A percentile compares a stretch with the other conserved stretches of the same genome.
Conservation (phyloP, 2,888 invertebrate species). For the Laspeyria flexula region DNA sequence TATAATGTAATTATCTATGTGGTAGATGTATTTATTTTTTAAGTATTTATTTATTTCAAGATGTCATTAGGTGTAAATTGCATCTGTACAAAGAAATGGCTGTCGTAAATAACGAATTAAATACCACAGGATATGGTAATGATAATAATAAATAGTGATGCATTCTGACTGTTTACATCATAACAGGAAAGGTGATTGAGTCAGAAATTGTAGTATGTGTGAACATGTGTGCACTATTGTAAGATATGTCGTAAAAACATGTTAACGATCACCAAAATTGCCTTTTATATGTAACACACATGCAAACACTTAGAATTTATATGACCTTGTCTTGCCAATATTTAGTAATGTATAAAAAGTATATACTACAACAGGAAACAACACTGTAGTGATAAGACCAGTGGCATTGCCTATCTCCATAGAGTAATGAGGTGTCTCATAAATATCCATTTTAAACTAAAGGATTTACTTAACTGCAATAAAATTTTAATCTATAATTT, state of each 20-base stretch:
- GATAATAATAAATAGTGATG: constrained; percentile 29
- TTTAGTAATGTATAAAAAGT: constrained; percentile 25
- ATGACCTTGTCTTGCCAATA: constrained; percentile 59
- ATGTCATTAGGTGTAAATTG: constrained; percentile 21
- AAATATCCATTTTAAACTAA: constrained; percentile 30
- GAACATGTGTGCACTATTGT: constrained; percentile 13
- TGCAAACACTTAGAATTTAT: constrained; percentile 27
- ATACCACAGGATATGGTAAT: constrained; percentile 14
- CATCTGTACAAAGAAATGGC: constrained; percentile 26
- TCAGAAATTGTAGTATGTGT: constrained; percentile 20
- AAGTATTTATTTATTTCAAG: constrained; percentile 33
- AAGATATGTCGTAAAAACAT: constrained; percentile 21
- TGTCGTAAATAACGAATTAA: neutral
- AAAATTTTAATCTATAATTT: constrained; percentile 35
- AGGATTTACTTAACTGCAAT: constrained; percentile 26
- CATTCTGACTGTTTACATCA: constrained; percentile 20
- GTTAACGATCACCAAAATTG: constrained; percentile 45
- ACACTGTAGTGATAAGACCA: constrained; percentile 21
- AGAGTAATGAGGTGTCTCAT: constrained; percentile 34
- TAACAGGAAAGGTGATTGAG: constrained; percentile 20
- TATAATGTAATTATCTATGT: constrained; percentile 41
- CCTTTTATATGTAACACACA: constrained; percentile 46
- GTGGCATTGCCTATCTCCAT: constrained; percentile 22
- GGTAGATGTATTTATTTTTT: constrained; percentile 36
- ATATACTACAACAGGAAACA: constrained; percentile 12